Evolutionary conservation across 1,140 invertebrate species (phyloP).

Genomic region (Drosophila serrata): DNA sequence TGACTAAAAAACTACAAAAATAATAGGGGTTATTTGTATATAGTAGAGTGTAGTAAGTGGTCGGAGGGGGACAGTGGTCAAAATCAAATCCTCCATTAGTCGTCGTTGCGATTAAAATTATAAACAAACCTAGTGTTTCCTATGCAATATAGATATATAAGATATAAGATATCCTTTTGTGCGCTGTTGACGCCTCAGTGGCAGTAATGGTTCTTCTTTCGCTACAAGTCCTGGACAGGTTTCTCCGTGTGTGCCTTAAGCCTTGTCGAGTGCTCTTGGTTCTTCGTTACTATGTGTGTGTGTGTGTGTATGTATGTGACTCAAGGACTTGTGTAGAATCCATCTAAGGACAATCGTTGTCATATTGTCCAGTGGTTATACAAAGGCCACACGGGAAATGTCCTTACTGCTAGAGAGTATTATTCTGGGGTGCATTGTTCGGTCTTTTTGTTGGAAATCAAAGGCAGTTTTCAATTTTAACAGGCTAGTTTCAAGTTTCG

Average conservation of each 20-base stretch:
- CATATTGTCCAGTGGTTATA: slow-evolving; percentile 71
- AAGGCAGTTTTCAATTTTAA: slow-evolving; percentile 79
- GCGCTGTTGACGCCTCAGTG: slow-evolving; percentile 77
- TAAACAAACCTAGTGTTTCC: slow-evolving; percentile 75
- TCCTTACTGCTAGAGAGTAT: slow-evolving; percentile 64
- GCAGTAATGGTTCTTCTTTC: slow-evolving; percentile 59
- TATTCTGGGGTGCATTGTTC: slow-evolving; percentile 74
- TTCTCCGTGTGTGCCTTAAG: slow-evolving; percentile 4
- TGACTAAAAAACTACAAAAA: slow-evolving; percentile 83
- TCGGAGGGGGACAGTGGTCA: slow-evolving; percentile 55
- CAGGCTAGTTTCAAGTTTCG: slow-evolving; percentile 53
- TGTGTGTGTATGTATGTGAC: slow-evolving; percentile 59
- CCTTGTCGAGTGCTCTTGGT: slow-evolving; percentile 5
- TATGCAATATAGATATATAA: slow-evolving; percentile 59
- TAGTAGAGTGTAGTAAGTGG: slow-evolving; percentile 61
- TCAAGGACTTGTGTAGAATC: slow-evolving; percentile 46
- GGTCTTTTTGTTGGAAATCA: slow-evolving; percentile 54
- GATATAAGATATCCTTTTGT: slow-evolving; percentile 64
- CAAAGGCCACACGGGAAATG: neutral
- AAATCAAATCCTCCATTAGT: slow-evolving; percentile 85
- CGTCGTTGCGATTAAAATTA: slow-evolving; percentile 78
- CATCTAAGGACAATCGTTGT: slow-evolving; percentile 63
- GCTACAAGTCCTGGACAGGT: slow-evolving; percentile 19
- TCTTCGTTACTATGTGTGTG: slow-evolving; percentile 6
- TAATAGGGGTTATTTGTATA: slow-evolving; percentile 68